Percentiles rank a stretch among this genome's conserved stretches.
Conservation (phyloP, 2,797 vertebrate genomes). For the Toxotes lorentzi region DNA sequence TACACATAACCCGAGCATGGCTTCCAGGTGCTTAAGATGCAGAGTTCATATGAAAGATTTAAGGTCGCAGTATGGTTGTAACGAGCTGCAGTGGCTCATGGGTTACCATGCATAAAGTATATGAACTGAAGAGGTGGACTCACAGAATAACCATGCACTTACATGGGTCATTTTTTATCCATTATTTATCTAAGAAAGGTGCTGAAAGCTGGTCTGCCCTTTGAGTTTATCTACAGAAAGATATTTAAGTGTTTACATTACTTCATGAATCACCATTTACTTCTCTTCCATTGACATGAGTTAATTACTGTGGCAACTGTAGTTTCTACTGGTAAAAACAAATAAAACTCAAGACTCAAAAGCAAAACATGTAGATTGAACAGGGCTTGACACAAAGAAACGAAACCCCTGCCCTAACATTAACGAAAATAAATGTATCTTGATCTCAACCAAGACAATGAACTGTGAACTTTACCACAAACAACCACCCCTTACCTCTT, state of each 20-base stretch:
- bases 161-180: neutral
- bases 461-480: neutral
- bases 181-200: constrained; percentile 10
- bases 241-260: neutral
- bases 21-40: constrained; percentile 44
- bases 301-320: no score
- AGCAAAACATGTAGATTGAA: no score
- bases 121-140: constrained; percentile 3
- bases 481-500: neutral
- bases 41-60: constrained; percentile 13
- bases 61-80: neutral
- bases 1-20: neutral
- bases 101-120: neutral
- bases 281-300: no score
- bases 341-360: no score
- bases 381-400: no score
- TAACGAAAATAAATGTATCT: neutral
- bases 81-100: neutral
- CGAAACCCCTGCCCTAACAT: neutral
- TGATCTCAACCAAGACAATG: neutral
- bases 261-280: neutral
- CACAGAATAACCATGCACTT: neutral
- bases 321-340: neutral
- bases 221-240: neutral
- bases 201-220: neutral